Base-by-base conservation (phyloP, 2,888 invertebrate genomes). In the Tetranychus piercei region DNA sequence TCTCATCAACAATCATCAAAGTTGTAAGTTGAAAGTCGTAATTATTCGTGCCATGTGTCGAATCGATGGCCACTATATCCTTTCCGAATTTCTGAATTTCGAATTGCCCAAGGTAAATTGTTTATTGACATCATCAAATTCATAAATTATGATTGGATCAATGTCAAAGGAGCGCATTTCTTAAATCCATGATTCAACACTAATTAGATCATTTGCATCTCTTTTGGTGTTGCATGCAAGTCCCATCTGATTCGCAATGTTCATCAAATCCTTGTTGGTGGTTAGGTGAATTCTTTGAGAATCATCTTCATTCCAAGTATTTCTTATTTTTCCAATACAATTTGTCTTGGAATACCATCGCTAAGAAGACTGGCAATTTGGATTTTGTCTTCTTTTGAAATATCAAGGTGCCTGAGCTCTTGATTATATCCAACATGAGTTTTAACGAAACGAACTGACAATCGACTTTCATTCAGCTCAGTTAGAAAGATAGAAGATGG, bases 171-270 rank as follows among this genome's bases (percentile, higher is more conserved):
- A 34, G 5, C 5, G 34, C 34, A 34, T 34, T 34, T 34, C 34
- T 34, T 34, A 3, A 0, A 34, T 34, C 0, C 34, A 34, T 34
- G 34, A 34, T 34, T 34, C 34, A 34, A 34, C 34, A 34, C 34
- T 34, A 34, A 0, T 4, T 5, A 0, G 5, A 34, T 34, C 34
- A 4, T 34, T 34, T 34, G 34, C n/a, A n/a, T 34, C 34, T 34
- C 0, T 0, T 0, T 34, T 34, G 34, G 5, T 34, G 0, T 34
- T 0, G 5, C 4, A 34, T 0, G 34, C 34, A 34, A 34, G n/a
- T 34, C 34, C 34, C 34, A 34, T 34, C 34, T 34, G 34, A 34
- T 34, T 34, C 5, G 34, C 34, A 0, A 66, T 20, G 20, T 66
- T 66, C 1, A 66, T 0, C 2, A 20, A 66, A n/a, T 66, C 66